phyloP scores from a whole-genome alignment of 1,140 invertebrate genomes.

The Trialeurodes vaporariorum region DNA sequence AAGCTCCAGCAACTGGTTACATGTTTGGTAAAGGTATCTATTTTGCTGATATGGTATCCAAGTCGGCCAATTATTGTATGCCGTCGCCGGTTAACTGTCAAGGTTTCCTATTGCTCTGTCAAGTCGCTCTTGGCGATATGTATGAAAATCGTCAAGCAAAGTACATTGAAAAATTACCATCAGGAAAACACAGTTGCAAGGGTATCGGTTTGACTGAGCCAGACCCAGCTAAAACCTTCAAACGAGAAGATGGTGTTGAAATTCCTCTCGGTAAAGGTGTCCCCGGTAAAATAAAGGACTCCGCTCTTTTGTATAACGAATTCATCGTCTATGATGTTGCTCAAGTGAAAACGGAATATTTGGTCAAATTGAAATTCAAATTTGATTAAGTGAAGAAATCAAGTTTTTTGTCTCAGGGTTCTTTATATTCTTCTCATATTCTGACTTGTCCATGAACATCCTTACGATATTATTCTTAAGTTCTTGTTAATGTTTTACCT shows the following conservation, averaged over 20 bases:
- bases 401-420: not conserved
- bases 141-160: slow-evolving; percentile 59
- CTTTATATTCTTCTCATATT: no score
- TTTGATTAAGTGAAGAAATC: slow-evolving; percentile 31
- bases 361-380: slow-evolving; percentile 68
- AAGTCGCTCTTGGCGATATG: slow-evolving; percentile 91
- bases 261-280: slow-evolving; percentile 61
- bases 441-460: no score
- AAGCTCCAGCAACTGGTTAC: slow-evolving; percentile 89
- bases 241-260: slow-evolving; percentile 47
- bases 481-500: no score
- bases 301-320: slow-evolving; percentile 72
- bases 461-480: no score
- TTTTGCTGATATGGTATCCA: slow-evolving; percentile 98
- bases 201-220: slow-evolving; percentile 67
- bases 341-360: slow-evolving; percentile 72
- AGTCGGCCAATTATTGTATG: slow-evolving; percentile 95
- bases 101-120: slow-evolving; percentile 82
- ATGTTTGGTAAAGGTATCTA: slow-evolving; percentile 98
- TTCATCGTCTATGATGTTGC: slow-evolving; percentile 86
- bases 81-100: slow-evolving; percentile 54
- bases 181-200: slow-evolving; percentile 64
- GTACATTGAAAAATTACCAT: slow-evolving; percentile 64
- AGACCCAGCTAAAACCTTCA: slow-evolving; percentile 38
- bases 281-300: slow-evolving; percentile 32